Base-by-base conservation (phyloP, 2,113 vertebrate genomes). In the Baryphthengus martii region DNA sequence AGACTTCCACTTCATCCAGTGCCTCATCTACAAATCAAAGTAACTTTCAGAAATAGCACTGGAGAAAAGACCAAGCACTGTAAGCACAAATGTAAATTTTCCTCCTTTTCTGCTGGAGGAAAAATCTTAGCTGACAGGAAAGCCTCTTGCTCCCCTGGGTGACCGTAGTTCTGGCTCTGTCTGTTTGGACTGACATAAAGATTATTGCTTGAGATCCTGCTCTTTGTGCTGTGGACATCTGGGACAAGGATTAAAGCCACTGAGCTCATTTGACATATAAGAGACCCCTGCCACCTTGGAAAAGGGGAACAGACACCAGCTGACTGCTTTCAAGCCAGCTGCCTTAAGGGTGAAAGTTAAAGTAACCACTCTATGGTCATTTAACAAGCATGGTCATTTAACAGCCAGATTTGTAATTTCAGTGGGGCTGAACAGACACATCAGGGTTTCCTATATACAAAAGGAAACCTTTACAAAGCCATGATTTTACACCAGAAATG, bases 131-230 rank as follows among this genome's bases (percentile, higher is more conserved):
- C 86, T 95, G 90, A 42, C 75, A 77, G 71, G 75, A 89, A 89
- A 80, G 47, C 59, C 17, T 74, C 58, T n/a, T 52, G 52, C 45
- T 95, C 85, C 85, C 88, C 67, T 67, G 85, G 77, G 91, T 94
- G 58, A 85, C 35, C 14, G 45, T 45, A 91, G 88, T 71, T 77
- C 71, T 88, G 73, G 37, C 37, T 93, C 50, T 91, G 73, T 74
- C 91, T 95, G 75, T 77, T 84, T 88, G 96, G 91, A 86, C 92
- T 90, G 91, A 95, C 88, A 88, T 6, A 8, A 86, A 95, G 91
- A 96, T 96, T 91, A 93, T 85, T 94, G 88, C 79, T 88, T 71
- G 82, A 91, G 93, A 96, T 93, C 72, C 93, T 80, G 75, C 88
- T 89, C 94, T 96, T 88, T 83, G 89, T 95, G 87, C 75, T 45